Conservation (phyloP, 2,888 invertebrate genomes). For the Hylaea fasciaria region DNA sequence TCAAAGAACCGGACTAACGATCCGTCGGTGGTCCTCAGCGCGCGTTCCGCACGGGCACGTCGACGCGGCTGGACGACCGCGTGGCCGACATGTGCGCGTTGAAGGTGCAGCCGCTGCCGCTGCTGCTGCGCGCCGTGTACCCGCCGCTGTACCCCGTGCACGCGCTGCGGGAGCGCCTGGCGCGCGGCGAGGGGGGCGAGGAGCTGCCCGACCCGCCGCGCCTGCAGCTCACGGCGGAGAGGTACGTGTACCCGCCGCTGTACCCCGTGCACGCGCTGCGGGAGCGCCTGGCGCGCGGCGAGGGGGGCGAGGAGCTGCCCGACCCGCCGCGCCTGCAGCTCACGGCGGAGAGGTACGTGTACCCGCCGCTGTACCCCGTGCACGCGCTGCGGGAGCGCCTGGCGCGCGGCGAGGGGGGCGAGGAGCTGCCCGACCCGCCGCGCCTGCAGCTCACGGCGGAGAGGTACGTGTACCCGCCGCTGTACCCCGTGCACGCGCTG, state of each 20-base stretch:
- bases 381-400: constrained; percentile 85
- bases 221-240: constrained; percentile 93
- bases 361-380: constrained; percentile 96
- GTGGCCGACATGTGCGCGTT: constrained; percentile 97
- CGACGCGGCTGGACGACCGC: constrained; percentile 96
- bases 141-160: constrained; percentile 97
- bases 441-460: constrained; percentile 94
- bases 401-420: constrained; percentile 48
- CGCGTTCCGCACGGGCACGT: constrained; percentile 95
- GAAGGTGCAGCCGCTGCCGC: constrained; percentile 93
- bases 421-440: constrained; percentile 86
- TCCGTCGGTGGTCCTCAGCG: too few species aligned
- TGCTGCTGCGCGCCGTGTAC: constrained; percentile 93
- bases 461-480: constrained; percentile 92
- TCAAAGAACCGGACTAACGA: too few species aligned
- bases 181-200: constrained; percentile 46
- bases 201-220: constrained; percentile 87
- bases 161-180: constrained; percentile 74
- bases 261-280: constrained; percentile 92
- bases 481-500: constrained; percentile 94
- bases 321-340: constrained; percentile 93
- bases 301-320: constrained; percentile 59
- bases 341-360: constrained; percentile 90
- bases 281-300: constrained; percentile 50
- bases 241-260: constrained; percentile 93